phyloP scores from a whole-genome alignment of 92 coral and sea anemone genomes.

The Desmophyllum pertusum region DNA sequence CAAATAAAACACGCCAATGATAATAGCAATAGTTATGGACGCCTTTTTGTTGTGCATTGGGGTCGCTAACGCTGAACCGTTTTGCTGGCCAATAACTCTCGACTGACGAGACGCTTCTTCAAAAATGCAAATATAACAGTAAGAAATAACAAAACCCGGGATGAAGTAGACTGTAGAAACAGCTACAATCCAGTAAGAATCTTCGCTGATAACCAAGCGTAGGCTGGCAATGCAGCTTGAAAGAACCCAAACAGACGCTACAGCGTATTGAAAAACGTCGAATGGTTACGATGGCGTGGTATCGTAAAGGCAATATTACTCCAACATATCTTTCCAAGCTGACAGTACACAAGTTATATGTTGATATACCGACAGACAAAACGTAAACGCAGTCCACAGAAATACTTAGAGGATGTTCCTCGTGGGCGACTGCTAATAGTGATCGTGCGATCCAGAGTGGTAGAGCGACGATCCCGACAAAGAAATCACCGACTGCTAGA shows the following conservation, averaged over 20 bases:
- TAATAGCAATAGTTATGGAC: slow-evolving; percentile 37
- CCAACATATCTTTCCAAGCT: slow-evolving; percentile 64
- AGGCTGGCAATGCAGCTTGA: slow-evolving; percentile 30
- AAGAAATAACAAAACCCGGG: slow-evolving; percentile 34
- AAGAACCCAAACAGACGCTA: slow-evolving; percentile 16
- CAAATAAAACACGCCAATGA: slow-evolving; percentile 36
- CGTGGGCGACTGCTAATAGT: slow-evolving; percentile 3
- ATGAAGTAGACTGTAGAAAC: slow-evolving; percentile 6
- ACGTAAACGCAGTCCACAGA: slow-evolving; percentile 34
- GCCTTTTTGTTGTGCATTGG: slow-evolving; percentile 36
- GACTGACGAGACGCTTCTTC: slow-evolving; percentile 35
- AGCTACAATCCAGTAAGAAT: slow-evolving; percentile 25
- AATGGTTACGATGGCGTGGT: slow-evolving; percentile 22
- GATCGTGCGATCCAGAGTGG: slow-evolving; percentile 31
- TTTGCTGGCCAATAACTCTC: slow-evolving; percentile 2
- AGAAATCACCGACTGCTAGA: slow-evolving; percentile 33
- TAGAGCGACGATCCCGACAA: slow-evolving; percentile 32
- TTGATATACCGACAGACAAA: slow-evolving; percentile 25
- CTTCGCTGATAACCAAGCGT: slow-evolving; percentile 27
- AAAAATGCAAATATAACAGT: slow-evolving; percentile 21
- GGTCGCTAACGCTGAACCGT: background rate
- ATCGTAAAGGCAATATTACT: slow-evolving; percentile 51
- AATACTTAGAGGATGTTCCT: slow-evolving; percentile 23
- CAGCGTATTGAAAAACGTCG: slow-evolving; percentile 3
- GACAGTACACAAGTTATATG: slow-evolving; percentile 64